Evolutionary conservation across 2,888 invertebrate genomes (phyloP).

Genomic region (Tetranychus truncatus): DNA sequence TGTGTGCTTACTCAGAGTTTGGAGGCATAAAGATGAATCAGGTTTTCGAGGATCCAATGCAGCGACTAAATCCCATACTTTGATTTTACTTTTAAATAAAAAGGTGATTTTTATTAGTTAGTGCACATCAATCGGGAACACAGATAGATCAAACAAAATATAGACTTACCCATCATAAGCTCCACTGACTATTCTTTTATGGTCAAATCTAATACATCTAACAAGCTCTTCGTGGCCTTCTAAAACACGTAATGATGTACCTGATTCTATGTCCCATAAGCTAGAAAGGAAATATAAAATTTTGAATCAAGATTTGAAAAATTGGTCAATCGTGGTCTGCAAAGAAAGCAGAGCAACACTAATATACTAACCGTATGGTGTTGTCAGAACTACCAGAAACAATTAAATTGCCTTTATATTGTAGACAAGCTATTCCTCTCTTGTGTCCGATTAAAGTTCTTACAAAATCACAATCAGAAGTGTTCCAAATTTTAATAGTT

Average conservation of each 20-base stretch:
- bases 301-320: too few relatives aligned
- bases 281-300: conserved; percentile 33
- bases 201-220: conserved; percentile 93
- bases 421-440: conserved; percentile 95
- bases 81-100: conserved; percentile 26
- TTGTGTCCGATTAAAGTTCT: conserved; percentile 96
- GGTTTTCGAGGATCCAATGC: conserved; percentile 90
- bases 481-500: conserved; percentile 97
- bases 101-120: too few relatives aligned
- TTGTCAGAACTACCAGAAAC: conserved; percentile 98
- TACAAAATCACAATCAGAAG: conserved; percentile 94
- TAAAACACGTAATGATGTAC: conserved; percentile 64
- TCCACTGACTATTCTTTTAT: conserved; percentile 94
- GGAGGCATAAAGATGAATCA: conserved; percentile 75
- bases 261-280: conserved; percentile 58
- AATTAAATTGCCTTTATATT: conserved; percentile 89
- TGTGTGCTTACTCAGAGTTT: conserved; percentile 94
- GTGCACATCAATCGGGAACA: too few relatives aligned
- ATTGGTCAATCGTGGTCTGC: not conserved
- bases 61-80: conserved; percentile 85
- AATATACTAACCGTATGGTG: conserved; percentile 55
- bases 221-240: conserved; percentile 99
- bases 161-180: conserved; percentile 82
- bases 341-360: not conserved
- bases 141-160: not conserved